Conservation (phyloP, 2,888 invertebrate species). For the Caenorhabditis wallacei region DNA sequence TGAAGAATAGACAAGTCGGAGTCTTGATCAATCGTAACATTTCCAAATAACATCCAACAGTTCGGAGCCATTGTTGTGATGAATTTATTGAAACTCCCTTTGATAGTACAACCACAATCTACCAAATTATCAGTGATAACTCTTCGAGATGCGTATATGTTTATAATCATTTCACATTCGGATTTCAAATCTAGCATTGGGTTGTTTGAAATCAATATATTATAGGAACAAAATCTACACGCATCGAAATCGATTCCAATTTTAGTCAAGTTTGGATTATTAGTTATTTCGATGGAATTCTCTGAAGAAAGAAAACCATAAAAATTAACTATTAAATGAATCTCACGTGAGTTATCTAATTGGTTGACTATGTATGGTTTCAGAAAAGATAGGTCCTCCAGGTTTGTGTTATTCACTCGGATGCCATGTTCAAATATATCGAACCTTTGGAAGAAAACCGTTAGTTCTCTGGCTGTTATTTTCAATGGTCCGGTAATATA, state of each 20-base stretch:
- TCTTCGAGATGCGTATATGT: background rate
- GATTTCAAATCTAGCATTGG: conserved; percentile 10
- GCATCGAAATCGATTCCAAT: conserved; percentile 16
- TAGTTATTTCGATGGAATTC: conserved; percentile 18
- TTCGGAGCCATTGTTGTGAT: conserved; percentile 2
- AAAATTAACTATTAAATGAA: too few species aligned
- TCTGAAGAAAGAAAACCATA: background rate
- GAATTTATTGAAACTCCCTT: conserved; percentile 22
- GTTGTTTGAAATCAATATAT: conserved; percentile 12
- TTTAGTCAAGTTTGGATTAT: conserved; percentile 17
- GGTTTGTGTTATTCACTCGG: conserved; percentile 24
- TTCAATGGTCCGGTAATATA: conserved; percentile 38
- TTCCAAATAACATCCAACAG: conserved; percentile 35
- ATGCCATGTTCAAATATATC: conserved; percentile 5
- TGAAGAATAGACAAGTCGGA: conserved; percentile 5
- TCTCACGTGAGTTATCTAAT: conserved; percentile 19
- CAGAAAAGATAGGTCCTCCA: conserved; percentile 28
- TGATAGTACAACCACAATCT: conserved; percentile 37
- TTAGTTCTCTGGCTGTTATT: conserved; percentile 31
- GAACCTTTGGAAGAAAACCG: conserved; percentile 8
- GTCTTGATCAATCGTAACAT: conserved; percentile 27
- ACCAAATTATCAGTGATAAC: conserved; percentile 6
- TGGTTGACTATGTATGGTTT: background rate
- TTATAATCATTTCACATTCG: conserved; percentile 28
- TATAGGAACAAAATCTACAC: background rate